phyloP scores from a whole-genome alignment of 2,888 invertebrate genomes.

The Eilema sororculum region DNA sequence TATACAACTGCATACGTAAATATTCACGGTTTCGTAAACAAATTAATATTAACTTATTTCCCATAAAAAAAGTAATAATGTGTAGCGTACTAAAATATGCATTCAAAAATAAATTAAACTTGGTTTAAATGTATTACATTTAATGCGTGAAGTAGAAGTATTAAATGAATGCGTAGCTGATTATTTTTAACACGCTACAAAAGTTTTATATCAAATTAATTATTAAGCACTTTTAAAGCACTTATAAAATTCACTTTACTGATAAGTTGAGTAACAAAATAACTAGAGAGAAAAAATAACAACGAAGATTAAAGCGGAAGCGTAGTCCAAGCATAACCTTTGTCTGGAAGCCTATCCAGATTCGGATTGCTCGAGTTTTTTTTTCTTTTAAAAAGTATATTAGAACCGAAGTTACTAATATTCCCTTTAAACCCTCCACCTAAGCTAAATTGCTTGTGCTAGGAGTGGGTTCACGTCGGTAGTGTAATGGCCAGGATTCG shows the following conservation, averaged over 20 bases:
- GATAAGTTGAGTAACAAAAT: background rate
- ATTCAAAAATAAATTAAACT: background rate
- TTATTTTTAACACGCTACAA: background rate
- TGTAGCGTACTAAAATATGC: background rate
- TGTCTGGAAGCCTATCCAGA: background rate
- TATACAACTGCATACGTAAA: background rate
- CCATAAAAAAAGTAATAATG: background rate
- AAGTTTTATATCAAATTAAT: conserved; percentile 2
- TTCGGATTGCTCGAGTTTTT: background rate
- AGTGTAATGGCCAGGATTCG: too few relatives aligned
- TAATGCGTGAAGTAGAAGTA: background rate
- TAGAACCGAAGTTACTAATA: too few relatives aligned
- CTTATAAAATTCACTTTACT: background rate
- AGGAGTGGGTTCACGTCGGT: too few relatives aligned
- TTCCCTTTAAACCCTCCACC: too few relatives aligned
- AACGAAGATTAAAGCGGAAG: background rate
- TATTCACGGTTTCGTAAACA: background rate
- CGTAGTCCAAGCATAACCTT: background rate
- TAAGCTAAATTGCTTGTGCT: too few relatives aligned
- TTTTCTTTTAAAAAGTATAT: too few relatives aligned
- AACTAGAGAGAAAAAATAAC: background rate
- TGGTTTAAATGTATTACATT: conserved; percentile 4
- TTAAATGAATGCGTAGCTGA: background rate
- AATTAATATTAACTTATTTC: background rate
- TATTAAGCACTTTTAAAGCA: background rate